Percentiles rank a stretch among this genome's conserved stretches.
phyloP scores from a whole-genome alignment of 2,113 vertebrate species.

The Centropristis striata region DNA sequence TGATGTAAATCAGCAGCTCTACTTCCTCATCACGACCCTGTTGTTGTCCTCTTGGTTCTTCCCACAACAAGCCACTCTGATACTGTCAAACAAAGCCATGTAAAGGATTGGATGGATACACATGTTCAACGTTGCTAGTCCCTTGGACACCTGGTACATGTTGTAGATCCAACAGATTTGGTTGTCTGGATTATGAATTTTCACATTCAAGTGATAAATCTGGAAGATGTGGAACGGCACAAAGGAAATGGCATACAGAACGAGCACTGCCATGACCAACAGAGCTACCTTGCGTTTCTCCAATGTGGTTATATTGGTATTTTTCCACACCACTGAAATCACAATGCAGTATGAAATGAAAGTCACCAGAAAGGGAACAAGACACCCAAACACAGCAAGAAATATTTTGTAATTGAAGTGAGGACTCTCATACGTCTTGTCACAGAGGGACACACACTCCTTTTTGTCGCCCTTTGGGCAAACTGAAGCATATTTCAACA shows the following conservation, averaged over 20 bases:
- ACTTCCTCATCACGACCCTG: neutral
- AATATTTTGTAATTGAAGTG: slow-evolving; percentile 79
- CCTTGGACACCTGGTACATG: slow-evolving; percentile 83
- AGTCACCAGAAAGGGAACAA: slow-evolving; percentile 86
- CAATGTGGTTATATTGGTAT: slow-evolving; percentile 50
- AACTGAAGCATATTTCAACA: slow-evolving; percentile 77
- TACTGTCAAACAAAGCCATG: slow-evolving; percentile 84
- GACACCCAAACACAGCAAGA: slow-evolving; percentile 81
- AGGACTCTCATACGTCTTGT: rapidly evolving
- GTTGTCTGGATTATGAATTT: rapidly evolving
- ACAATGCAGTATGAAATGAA: slow-evolving; percentile 82
- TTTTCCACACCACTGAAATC: slow-evolving; percentile 77
- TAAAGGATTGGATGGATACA: slow-evolving; percentile 91
- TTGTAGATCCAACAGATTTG: neutral
- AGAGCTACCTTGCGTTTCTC: slow-evolving; percentile 85
- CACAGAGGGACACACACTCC: slow-evolving; percentile 53
- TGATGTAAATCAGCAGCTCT: neutral
- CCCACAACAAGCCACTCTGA: slow-evolving; percentile 75
- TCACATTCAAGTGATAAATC: slow-evolving; percentile 65
- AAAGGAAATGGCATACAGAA: slow-evolving; percentile 86
- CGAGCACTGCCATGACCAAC: slow-evolving; percentile 80
- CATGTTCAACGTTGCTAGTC: slow-evolving; percentile 86
- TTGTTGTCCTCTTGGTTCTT: slow-evolving; percentile 38
- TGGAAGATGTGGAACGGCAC: slow-evolving; percentile 86
- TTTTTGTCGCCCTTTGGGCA: neutral